Base-by-base conservation (phyloP, 2,888 invertebrate species). In the Laothoe populi region DNA sequence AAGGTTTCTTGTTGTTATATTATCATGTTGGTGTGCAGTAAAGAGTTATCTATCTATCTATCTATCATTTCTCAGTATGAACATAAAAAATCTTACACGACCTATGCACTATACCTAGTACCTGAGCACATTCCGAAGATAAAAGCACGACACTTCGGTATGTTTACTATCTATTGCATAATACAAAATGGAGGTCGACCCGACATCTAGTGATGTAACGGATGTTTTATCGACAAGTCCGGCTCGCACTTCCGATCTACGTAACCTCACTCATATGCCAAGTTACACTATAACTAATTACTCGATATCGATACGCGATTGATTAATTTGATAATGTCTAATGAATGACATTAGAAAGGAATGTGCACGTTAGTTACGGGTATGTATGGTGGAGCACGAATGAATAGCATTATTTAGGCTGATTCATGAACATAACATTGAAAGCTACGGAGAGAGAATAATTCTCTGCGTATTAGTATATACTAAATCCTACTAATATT, bases 131-230 rank as follows among this genome's bases (percentile, higher is more conserved):
- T 23, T 46, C 46, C 19, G 10, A 35, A 31, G 11, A 31, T 35
- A 7, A 19, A 35, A 35, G 53, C 53, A 53, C 53, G 35, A 53
- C 53, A 53, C 53, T 53, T 49, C 49, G 49, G 49, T 40, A 61
- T 49, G 49, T 61, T 53, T 26, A 61, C 42, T 53, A 53, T 53
- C n/a, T 31, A 40, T 61, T 61, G 60, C 60, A 61, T 61, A 61
- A 61, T 53, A 26, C 42, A 53, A 53, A 61, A 61, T 61, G 26
- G 60, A 42, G 60, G 60, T 53, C 60, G 42, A 3, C 59, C 26
- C 40, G 26, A 31, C 38, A 13, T 13, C 19, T 53, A 61, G 60
- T 61, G 60, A 61, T 61, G 60, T 61, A 61, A 61, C 53, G 24
- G 35, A 31, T 19, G 60, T 49, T 40, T 60, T 61, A 61, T 61